A percentile compares a stretch with the other conserved stretches of the same genome.
These are phyloP conservation scores for Thermophis baileyi DNA, from an alignment of 2,113 vertebrate species.

Conservation along the genomic window DNA sequence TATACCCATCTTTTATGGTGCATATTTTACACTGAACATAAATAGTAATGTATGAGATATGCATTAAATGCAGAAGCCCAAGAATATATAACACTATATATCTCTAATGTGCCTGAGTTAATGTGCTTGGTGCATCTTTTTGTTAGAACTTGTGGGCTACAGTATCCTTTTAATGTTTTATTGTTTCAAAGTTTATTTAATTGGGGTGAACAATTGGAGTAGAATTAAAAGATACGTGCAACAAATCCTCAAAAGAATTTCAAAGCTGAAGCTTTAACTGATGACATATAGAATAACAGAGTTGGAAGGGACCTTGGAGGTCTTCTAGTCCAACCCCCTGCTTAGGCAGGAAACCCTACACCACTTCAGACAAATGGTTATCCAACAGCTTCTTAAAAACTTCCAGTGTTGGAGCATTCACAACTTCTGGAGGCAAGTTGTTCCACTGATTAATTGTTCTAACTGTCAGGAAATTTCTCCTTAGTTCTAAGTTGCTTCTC, in stretches of 20 bases:
- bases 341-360: too few relatives aligned
- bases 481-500: too few relatives aligned
- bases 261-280: not conserved
- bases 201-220: not conserved
- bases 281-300: not conserved
- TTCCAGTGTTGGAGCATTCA: too few relatives aligned
- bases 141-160: not conserved
- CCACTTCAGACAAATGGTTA: too few relatives aligned
- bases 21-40: constrained; percentile 22
- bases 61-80: constrained; percentile 1
- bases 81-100: constrained; percentile 7
- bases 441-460: too few relatives aligned
- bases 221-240: not conserved
- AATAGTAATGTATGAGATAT: constrained; percentile 23
- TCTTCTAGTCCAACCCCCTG: too few relatives aligned
- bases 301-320: too few relatives aligned
- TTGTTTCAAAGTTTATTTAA: not conserved
- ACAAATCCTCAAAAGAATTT: not conserved
- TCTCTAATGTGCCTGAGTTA: constrained; percentile 5
- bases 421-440: too few relatives aligned
- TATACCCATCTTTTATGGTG: constrained; percentile 10
- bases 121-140: not conserved
- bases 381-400: too few relatives aligned
- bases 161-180: not conserved
- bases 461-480: too few relatives aligned